Conservation (phyloP, 2,888 invertebrate genomes). For the Morpho deidamia region DNA sequence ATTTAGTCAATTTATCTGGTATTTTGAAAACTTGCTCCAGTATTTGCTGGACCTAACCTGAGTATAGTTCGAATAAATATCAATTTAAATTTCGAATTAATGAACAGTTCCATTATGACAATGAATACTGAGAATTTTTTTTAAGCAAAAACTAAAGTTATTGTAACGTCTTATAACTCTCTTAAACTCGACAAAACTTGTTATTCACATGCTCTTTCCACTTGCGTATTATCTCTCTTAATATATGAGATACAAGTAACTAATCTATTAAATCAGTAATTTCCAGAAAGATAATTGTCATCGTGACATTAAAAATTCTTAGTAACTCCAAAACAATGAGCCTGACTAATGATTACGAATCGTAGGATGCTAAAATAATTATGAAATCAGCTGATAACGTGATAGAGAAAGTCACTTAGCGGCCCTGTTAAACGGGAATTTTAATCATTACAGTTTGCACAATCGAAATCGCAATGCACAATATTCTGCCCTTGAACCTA, state of each 20-base stretch:
- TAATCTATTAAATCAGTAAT: background rate
- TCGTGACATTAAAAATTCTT: background rate
- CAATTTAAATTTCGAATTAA: no score
- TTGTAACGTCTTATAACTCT: no score
- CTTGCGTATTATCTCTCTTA: no score
- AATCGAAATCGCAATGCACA: conserved; percentile 43
- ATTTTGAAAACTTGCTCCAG: background rate
- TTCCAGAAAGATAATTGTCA: background rate
- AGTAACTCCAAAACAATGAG: background rate
- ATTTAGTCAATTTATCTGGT: background rate
- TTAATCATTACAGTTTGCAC: conserved; percentile 39
- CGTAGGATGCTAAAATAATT: conserved; percentile 19
- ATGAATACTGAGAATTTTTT: no score
- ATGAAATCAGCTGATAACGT: conserved; percentile 19
- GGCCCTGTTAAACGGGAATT: conserved; percentile 50
- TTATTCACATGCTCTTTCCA: no score
- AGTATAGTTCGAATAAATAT: no score
- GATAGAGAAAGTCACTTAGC: conserved; percentile 48
- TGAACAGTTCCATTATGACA: no score
- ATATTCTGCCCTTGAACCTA: no score
- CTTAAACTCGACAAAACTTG: no score
- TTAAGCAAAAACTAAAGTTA: no score
- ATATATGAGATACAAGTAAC: no score
- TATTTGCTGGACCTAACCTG: no score
- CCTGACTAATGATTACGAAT: conserved; percentile 5